Conservation (phyloP, 2,888 invertebrate species). For the Lasioglossum leucozonium region DNA sequence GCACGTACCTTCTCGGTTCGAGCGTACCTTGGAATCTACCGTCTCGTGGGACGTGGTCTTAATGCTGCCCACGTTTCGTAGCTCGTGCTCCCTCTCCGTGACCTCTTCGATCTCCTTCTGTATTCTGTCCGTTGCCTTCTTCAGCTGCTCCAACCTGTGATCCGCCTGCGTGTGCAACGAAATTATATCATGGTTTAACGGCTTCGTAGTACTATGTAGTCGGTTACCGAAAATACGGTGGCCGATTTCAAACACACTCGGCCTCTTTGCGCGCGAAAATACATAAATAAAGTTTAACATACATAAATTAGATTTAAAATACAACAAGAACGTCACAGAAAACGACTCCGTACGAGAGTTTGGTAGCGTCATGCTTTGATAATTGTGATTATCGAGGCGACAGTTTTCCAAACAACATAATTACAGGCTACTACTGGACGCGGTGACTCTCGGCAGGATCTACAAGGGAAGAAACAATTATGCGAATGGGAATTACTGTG, state of each 20-base stretch:
- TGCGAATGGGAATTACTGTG: background rate
- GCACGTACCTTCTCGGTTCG: slow-evolving; percentile 13
- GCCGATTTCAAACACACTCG: background rate
- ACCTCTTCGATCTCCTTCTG: slow-evolving; percentile 96
- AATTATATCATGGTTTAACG: slow-evolving; percentile 64
- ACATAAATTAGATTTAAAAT: no score
- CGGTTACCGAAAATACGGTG: background rate
- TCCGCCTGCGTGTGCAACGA: slow-evolving; percentile 85
- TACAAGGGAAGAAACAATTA: background rate
- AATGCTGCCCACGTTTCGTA: slow-evolving; percentile 88
- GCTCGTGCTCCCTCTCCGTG: slow-evolving; percentile 92
- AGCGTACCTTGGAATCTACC: slow-evolving; percentile 83
- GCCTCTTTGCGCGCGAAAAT: background rate
- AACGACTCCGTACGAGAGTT: background rate
- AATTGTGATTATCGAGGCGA: background rate
- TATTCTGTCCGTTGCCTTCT: slow-evolving; percentile 88
- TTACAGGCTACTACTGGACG: background rate
- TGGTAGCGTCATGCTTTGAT: background rate
- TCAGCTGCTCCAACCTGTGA: slow-evolving; percentile 90
- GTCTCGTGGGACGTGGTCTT: slow-evolving; percentile 86
- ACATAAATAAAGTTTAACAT: no score
- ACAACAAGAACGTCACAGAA: no score
- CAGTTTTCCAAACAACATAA: background rate
- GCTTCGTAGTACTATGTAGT: background rate
- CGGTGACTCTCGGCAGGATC: background rate